Conservation (phyloP, 2,113 vertebrate species). For the Opisthocomus hoazin region DNA sequence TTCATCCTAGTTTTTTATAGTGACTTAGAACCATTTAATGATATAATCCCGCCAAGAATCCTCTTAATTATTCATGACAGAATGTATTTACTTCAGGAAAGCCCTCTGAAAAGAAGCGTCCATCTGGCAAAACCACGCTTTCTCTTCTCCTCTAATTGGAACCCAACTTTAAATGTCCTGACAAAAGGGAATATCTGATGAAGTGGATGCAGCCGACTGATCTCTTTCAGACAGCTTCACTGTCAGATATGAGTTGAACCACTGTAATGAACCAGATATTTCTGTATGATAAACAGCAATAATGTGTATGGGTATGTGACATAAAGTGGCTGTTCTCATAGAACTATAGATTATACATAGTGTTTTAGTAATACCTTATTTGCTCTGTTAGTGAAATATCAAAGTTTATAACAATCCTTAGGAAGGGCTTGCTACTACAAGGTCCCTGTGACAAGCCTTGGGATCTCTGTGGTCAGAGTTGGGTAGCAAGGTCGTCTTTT, state of each 20-base stretch:
- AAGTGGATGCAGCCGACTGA: background rate
- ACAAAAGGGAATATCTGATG: background rate
- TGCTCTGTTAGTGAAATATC: background rate
- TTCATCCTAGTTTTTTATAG: background rate
- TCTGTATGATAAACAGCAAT: background rate
- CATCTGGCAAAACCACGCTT: background rate
- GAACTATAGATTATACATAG: too few species aligned
- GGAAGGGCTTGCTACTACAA: background rate
- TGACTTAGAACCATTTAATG: background rate
- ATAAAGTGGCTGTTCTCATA: background rate
- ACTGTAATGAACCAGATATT: background rate
- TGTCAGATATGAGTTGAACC: background rate
- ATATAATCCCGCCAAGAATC: background rate
- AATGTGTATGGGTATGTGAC: rapidly evolving
- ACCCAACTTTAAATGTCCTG: background rate
- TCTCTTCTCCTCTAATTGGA: background rate
- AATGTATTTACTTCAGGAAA: constrained; percentile 5
- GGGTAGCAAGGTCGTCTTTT: background rate
- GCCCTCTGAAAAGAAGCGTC: background rate
- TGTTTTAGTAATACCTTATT: background rate
- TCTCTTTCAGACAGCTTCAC: background rate
- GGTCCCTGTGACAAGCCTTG: background rate
- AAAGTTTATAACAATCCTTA: background rate
- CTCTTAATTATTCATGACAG: background rate
- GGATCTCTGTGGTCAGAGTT: background rate